These are phyloP conservation scores for Corythornis madagascariensis DNA, from an alignment of 2,113 vertebrate species.

Conservation along the genomic window DNA sequence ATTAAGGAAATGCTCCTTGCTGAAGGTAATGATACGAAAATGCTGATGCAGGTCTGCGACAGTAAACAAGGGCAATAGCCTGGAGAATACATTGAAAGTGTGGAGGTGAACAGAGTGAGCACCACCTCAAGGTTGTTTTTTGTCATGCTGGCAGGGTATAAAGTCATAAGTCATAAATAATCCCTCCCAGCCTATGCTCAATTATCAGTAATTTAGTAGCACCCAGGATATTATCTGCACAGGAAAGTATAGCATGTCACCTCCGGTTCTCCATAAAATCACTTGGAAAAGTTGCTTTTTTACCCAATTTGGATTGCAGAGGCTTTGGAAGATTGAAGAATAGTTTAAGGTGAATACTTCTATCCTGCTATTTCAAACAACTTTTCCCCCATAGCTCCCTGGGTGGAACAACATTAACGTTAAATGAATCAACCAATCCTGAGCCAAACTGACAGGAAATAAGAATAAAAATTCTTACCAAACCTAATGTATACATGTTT, in stretches of 20 bases:
- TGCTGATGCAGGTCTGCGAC: conserved; percentile 12
- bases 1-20: conserved; percentile 53
- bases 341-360: conserved; percentile 75
- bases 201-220: conserved; percentile 45
- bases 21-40: conserved; percentile 59
- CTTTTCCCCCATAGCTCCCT: conserved; percentile 79
- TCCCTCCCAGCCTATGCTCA: background rate
- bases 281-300: background rate
- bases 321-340: conserved; percentile 20
- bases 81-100: conserved; percentile 12
- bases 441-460: background rate
- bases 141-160: conserved; percentile 38
- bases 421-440: background rate
- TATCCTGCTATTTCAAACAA: conserved; percentile 80
- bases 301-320: conserved; percentile 47
- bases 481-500: background rate
- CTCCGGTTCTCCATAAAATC: background rate
- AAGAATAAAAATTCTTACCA: background rate
- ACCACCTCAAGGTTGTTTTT: conserved; percentile 47
- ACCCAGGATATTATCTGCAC: background rate
- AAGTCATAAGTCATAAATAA: background rate
- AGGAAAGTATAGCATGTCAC: background rate
- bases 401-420: background rate
- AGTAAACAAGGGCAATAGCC: conserved; percentile 39
- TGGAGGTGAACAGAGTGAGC: conserved; percentile 14